Evolutionary conservation across 2,888 invertebrate genomes (phyloP), one percentile per base, ranked within the genome.

Genomic region (Scaptomyza reducta): DNA sequence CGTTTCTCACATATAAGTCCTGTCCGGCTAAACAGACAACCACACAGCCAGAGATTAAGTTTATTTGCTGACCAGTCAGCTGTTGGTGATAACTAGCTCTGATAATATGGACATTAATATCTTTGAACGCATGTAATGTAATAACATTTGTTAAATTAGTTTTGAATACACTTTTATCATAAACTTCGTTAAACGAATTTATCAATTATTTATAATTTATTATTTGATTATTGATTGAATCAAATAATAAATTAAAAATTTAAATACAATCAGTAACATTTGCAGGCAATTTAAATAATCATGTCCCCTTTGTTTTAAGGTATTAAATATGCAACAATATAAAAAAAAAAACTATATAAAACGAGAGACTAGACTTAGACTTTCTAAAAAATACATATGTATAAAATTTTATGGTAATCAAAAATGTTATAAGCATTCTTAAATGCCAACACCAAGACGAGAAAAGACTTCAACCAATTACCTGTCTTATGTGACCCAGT

Each of bases 361-460:
- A 22, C 3, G 22, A 44, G 35, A 50, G 45, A 57, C n/a, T 29
- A 22, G 53, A 40, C 25, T 55, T 65, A 14, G 38, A 60, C 73
- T 73, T 73, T 73, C 70, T 73, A 72, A 64, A 64, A 53, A 46
- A 40, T 31, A 47, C 25, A 61, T 50, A 58, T 35, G 27, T 54
- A 70, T 50, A 22, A 51, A 51, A 66, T 61, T 49, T 68, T 63
- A 67, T 74, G 77, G 62, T 71, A 74, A 72, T 74, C 54, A 42
- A 47, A 38, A 16, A 29, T 35, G 40, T 45, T 50, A 16, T 2
- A 40, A 10, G 44, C 44, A 27, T 72, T 74, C 62, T 72, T 56
- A 59, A 76, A 62, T 66, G 55, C 44, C 61, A 61, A 40, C 25
- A 31, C 1, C 16, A 49, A 49, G 14, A 46, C 22, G 13, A 11